Evolutionary conservation across 1,140 invertebrate genomes (phyloP), one percentile per base, ranked within the genome.

Genomic region (Subanguina moxae): DNA sequence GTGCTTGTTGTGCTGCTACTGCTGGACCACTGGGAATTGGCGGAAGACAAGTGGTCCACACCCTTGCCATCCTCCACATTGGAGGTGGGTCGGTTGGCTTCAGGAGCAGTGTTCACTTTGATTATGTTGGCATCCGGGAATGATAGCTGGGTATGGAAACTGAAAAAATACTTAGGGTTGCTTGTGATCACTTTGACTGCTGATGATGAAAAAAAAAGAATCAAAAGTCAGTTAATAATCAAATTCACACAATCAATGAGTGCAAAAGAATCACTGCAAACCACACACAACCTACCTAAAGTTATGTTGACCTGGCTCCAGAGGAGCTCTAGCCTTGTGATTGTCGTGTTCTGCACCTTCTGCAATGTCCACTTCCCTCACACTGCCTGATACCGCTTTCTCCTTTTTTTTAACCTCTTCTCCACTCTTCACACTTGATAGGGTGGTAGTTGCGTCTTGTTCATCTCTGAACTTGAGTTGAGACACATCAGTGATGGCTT

Each of bases 141-240:
- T 25, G 71, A 30, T 3, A 72, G 11, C 28, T 72, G 63, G 21
- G 70, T 72, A 38, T 72, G 65, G 56, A 71, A 71, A n/a, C 69
- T 71, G 27, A 71, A 68, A n/a, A 32, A 61, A 25, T 32, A 30
- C 27, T 61, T 3, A 7, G 3, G 17, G 15, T 7, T 15, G 17
- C 3, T 52, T 21, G 48, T 7, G 15, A 21, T 52, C 3, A 52
- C 17, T 52, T 25, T 52, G 3, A 5, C 32, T 5, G 32, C 11
- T 38, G 3, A 38, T n/a, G n/a, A n/a, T n/a, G n/a, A n/a, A n/a
- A n/a, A n/a, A n/a, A n/a, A n/a, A n/a, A n/a, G n/a, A n/a, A n/a
- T 45, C 43, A 45, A 45, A 45, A 45, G n/a, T 45, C n/a, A 45
- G 43, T 45, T 45, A 45, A 45, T 13, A 45, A n/a, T 38, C 32